Evolutionary conservation across 1,140 invertebrate species (phyloP).

Genomic region (Leptinotarsa lineolata): DNA sequence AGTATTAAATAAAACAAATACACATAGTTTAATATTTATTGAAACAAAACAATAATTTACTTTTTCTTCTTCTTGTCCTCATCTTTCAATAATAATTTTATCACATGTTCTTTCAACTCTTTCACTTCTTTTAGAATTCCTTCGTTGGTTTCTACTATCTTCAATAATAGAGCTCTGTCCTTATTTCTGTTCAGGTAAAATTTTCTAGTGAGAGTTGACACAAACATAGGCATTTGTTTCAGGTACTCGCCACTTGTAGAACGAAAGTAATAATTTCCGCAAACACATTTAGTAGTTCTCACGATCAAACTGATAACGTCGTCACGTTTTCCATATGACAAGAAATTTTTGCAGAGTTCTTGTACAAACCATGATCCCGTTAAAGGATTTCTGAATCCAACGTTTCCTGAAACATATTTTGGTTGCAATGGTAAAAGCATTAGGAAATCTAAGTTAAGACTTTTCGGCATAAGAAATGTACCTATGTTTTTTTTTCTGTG

Average conservation of each 20-base stretch:
- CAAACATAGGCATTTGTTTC: conserved; percentile 48
- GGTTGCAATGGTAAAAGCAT: too few relatives aligned
- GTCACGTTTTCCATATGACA: conserved; percentile 48
- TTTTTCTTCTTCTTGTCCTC: background rate
- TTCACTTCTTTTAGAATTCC: conserved; percentile 19
- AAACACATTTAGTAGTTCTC: conserved; percentile 48
- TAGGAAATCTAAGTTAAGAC: rapidly evolving
- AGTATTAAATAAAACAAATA: too few relatives aligned
- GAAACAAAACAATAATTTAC: background rate
- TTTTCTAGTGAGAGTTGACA: conserved; percentile 47
- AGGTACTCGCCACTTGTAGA: background rate
- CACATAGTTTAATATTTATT: background rate
- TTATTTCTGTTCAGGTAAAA: conserved; percentile 49
- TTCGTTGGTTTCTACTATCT: conserved; percentile 33
- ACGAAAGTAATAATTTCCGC: conserved; percentile 38
- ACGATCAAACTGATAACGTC: conserved; percentile 47
- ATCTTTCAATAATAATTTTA: background rate
- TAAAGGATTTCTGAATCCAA: conserved; percentile 36
- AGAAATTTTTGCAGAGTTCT: conserved; percentile 51
- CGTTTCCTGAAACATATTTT: conserved; percentile 37
- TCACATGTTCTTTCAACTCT: background rate
- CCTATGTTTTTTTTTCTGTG: too few relatives aligned
- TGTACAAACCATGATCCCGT: conserved; percentile 52
- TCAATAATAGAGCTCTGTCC: conserved; percentile 40
- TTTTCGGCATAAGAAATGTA: too few relatives aligned